Evolutionary conservation across 1,140 invertebrate species (phyloP).

Genomic region (Aethina tumida): DNA sequence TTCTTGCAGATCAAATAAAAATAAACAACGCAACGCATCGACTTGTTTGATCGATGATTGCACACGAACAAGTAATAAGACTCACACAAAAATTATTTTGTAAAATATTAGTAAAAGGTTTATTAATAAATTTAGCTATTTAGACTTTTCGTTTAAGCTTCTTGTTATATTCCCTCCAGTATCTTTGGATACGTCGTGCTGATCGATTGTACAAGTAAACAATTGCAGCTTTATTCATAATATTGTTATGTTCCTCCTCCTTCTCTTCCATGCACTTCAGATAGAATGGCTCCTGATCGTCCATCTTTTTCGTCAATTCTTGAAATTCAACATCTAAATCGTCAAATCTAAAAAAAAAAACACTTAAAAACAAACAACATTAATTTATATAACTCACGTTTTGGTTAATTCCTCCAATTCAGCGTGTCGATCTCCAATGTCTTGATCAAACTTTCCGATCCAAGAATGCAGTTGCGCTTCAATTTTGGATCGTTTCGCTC

Average conservation of each 20-base stretch:
- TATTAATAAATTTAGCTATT: slow-evolving; percentile 14
- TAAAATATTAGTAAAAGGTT: too few relatives aligned
- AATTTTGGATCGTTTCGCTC: slow-evolving; percentile 24
- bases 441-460: slow-evolving; percentile 28
- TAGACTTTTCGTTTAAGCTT: slow-evolving; percentile 14
- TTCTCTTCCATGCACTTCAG: slow-evolving; percentile 25
- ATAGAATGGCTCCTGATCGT: slow-evolving; percentile 29
- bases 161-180: slow-evolving; percentile 25
- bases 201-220: slow-evolving; percentile 25
- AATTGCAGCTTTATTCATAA: slow-evolving; percentile 22
- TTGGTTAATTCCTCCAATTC: slow-evolving; percentile 25
- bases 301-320: slow-evolving; percentile 22
- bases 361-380: slow-evolving; percentile 2
- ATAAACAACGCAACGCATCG: too few relatives aligned
- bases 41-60: too few relatives aligned
- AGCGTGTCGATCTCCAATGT: slow-evolving; percentile 28
- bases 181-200: slow-evolving; percentile 27
- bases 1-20: too few relatives aligned
- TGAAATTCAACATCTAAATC: slow-evolving; percentile 22
- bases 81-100: too few relatives aligned
- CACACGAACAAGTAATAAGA: too few relatives aligned
- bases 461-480: slow-evolving; percentile 29
- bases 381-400: slow-evolving; percentile 18
- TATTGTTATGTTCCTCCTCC: slow-evolving; percentile 22
- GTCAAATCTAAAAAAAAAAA: slow-evolving; percentile 20